Percentiles rank a stretch among this genome's conserved stretches.
Evolutionary conservation across 2,888 invertebrate species (phyloP).

Genomic region (Hedya salicella): DNA sequence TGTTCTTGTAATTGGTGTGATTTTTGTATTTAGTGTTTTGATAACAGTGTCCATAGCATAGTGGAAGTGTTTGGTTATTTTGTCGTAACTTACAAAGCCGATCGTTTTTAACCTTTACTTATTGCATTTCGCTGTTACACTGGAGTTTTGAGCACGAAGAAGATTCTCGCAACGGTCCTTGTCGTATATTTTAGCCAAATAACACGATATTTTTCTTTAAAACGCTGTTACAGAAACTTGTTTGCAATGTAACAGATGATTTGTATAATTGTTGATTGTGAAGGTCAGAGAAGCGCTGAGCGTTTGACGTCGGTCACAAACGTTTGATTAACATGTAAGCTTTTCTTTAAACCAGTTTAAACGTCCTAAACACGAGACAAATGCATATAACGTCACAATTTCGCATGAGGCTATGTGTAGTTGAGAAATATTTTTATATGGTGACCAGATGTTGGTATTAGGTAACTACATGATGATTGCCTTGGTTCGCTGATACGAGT

Average conservation of each 20-base stretch:
- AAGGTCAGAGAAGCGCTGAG: conserved; percentile 55
- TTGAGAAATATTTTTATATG: conserved; percentile 15
- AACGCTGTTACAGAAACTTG: conserved; percentile 57
- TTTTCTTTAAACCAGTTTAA: conserved; percentile 9
- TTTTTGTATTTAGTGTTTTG: conserved; percentile 80
- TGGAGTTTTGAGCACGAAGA: conserved; percentile 61
- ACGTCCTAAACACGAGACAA: conserved; percentile 3
- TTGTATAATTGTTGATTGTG: conserved; percentile 62
- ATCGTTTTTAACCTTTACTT: conserved; percentile 74
- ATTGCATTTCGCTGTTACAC: conserved; percentile 65
- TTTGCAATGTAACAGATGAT: conserved; percentile 71
- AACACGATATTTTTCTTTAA: conserved; percentile 50
- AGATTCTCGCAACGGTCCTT: conserved; percentile 70
- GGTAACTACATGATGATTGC: conserved; percentile 40
- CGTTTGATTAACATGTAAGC: conserved; percentile 39
- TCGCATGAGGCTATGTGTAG: conserved; percentile 46
- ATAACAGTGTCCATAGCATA: conserved; percentile 72
- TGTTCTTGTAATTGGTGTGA: conserved; percentile 69
- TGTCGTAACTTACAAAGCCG: conserved; percentile 64
- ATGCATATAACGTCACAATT: conserved; percentile 21
- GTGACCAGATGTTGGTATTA: conserved; percentile 44
- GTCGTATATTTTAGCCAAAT: conserved; percentile 47
- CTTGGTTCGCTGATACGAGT: conserved; percentile 34
- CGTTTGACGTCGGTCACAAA: conserved; percentile 48
- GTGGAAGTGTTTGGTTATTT: conserved; percentile 78